phyloP scores from a whole-genome alignment of 64 coral and sea anemone genomes.

The Stichodactyla helianthus region DNA sequence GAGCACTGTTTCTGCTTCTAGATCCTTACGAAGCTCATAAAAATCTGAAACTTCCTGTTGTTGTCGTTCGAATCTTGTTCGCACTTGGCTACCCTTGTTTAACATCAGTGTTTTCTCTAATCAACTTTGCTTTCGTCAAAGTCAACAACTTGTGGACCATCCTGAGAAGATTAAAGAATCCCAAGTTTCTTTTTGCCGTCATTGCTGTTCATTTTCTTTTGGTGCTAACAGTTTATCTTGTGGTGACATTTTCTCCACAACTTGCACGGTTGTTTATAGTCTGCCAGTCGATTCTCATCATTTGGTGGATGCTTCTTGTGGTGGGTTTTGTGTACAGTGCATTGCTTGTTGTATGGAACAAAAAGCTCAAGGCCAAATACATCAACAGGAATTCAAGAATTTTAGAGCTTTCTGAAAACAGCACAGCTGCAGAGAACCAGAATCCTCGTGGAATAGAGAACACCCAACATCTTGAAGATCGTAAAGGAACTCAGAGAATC shows the following conservation, averaged over 20 bases:
- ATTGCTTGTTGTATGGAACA: conserved; percentile 51
- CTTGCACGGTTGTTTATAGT: conserved; percentile 63
- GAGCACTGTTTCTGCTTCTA: conserved; percentile 47
- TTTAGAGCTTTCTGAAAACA: neutral
- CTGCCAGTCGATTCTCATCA: conserved; percentile 66
- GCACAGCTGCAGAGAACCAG: neutral
- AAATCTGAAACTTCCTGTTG: conserved; percentile 43
- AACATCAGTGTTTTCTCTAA: conserved; percentile 63
- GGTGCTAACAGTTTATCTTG: conserved; percentile 43
- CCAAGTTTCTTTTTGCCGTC: conserved; percentile 60
- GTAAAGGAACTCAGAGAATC: conserved; percentile 56
- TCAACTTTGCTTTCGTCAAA: conserved; percentile 80
- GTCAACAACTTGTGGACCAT: conserved; percentile 58
- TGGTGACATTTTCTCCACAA: conserved; percentile 57
- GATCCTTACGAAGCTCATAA: conserved; percentile 75
- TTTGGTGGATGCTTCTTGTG: conserved; percentile 62
- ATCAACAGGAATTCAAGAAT: conserved; percentile 19
- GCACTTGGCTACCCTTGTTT: conserved; percentile 76
- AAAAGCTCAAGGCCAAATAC: conserved; percentile 30
- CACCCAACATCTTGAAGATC: neutral
- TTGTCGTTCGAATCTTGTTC: conserved; percentile 50
- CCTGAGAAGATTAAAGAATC: conserved; percentile 59
- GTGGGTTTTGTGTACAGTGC: conserved; percentile 63
- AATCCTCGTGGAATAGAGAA: neutral
- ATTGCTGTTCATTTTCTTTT: conserved; percentile 66